These are phyloP conservation scores for Tetraodon nigroviridis DNA, from an alignment of 2,113 vertebrate genomes.

Conservation along the genomic window DNA sequence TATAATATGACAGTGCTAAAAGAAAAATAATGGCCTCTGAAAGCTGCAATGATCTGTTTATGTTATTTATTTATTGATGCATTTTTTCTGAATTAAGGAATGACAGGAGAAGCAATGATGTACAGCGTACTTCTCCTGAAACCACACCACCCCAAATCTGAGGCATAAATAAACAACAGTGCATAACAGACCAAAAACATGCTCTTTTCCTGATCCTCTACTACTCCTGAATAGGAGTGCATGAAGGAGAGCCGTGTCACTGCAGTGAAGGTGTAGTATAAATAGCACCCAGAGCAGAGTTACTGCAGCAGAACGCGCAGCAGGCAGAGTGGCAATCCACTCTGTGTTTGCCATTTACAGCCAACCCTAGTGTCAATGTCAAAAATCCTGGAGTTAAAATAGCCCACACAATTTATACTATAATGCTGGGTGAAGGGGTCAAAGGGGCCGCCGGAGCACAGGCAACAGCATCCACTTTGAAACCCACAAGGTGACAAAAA, in stretches of 20 bases:
- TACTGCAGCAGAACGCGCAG: conserved; percentile 56
- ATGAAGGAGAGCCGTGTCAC: conserved; percentile 33
- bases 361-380: conserved; percentile 19
- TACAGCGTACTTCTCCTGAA: too few relatives aligned
- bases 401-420: conserved; percentile 18
- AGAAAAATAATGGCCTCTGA: neutral
- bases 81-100: too few relatives aligned
- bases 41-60: neutral
- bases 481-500: conserved; percentile 26
- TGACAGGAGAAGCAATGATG: too few relatives aligned
- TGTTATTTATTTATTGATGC: too few relatives aligned
- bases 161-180: neutral
- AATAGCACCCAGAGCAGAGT: conserved; percentile 58
- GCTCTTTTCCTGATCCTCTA: conserved; percentile 13
- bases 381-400: conserved; percentile 29
- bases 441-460: conserved; percentile 5
- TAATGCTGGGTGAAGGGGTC: conserved; percentile 23
- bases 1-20: neutral
- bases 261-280: conserved; percentile 57
- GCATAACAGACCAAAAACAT: neutral
- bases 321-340: conserved; percentile 26
- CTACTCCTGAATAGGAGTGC: conserved; percentile 20
- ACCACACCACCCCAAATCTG: neutral
- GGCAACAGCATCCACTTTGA: conserved; percentile 6
- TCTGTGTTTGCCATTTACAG: conserved; percentile 33